Conservation (phyloP, 2,797 vertebrate species). For the Telmatherina bonti region DNA sequence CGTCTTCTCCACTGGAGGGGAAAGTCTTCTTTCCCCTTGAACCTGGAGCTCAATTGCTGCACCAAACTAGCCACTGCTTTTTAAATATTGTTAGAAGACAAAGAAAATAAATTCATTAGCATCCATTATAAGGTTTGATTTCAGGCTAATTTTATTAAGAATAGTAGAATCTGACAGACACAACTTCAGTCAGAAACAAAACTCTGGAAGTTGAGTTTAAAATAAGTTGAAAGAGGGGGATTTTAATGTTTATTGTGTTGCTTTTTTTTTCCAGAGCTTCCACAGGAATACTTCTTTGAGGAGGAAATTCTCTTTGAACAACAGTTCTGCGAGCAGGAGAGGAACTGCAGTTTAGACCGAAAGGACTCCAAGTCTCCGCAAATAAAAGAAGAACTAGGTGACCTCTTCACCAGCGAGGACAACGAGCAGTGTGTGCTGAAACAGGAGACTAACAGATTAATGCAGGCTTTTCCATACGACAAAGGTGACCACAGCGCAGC, state of each 20-base stretch:
- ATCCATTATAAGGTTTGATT: too few species aligned
- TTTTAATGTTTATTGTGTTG: neutral
- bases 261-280: constrained; percentile 17
- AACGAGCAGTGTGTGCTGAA: constrained; percentile 11
- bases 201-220: neutral
- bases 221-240: neutral
- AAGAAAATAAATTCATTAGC: too few species aligned
- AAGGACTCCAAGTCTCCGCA: neutral
- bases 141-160: too few species aligned
- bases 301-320: neutral
- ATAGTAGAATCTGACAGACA: too few species aligned
- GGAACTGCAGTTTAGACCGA: neutral
- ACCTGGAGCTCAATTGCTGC: too few species aligned
- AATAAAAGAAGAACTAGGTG: constrained; percentile 31
- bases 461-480: neutral
- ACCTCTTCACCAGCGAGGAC: constrained; percentile 6
- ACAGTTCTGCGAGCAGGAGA: constrained; percentile 12
- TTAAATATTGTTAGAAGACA: too few species aligned
- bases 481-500: neutral
- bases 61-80: too few species aligned
- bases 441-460: constrained; percentile 12
- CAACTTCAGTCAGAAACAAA: too few species aligned
- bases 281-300: neutral
- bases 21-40: too few species aligned
- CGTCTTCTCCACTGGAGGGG: too few species aligned